Conservation (phyloP, 2,113 vertebrate genomes). For the Pitta sordida region DNA sequence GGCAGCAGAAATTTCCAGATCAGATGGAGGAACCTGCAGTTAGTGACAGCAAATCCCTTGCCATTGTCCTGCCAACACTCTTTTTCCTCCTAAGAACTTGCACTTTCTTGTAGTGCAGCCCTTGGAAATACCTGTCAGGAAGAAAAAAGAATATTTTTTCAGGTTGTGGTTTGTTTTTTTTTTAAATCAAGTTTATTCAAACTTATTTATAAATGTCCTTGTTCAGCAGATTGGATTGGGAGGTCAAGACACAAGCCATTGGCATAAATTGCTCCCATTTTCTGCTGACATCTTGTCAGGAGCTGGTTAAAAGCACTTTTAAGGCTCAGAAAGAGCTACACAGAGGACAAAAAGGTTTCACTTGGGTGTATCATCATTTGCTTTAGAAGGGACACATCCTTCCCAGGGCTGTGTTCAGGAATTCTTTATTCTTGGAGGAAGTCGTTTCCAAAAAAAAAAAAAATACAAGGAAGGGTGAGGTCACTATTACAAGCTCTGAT, state of each 20-base stretch:
- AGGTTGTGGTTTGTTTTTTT: neutral
- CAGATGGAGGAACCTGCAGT: neutral
- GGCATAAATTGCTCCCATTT: accelerated
- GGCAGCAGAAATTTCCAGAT: neutral
- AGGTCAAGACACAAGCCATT: neutral
- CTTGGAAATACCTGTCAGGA: neutral
- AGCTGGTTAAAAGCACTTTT: neutral
- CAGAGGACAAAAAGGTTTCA: neutral
- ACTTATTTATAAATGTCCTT: neutral
- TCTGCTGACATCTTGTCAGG: neutral
- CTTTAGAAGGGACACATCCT: neutral
- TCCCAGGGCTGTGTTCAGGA: neutral
- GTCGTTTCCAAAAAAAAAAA: neutral
- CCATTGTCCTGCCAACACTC: neutral
- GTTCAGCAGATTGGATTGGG: neutral
- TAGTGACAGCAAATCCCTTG: neutral
- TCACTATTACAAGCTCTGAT: neutral
- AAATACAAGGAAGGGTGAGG: neutral
- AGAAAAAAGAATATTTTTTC: neutral
- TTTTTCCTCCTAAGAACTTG: neutral
- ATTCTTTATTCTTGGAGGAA: constrained; percentile 41
- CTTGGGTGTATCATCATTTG: constrained; percentile 2
- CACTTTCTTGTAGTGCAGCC: neutral
- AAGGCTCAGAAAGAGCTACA: neutral
- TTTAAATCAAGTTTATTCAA: neutral